Conservation (phyloP, 2,113 vertebrate genomes). For the Calypte anna region DNA sequence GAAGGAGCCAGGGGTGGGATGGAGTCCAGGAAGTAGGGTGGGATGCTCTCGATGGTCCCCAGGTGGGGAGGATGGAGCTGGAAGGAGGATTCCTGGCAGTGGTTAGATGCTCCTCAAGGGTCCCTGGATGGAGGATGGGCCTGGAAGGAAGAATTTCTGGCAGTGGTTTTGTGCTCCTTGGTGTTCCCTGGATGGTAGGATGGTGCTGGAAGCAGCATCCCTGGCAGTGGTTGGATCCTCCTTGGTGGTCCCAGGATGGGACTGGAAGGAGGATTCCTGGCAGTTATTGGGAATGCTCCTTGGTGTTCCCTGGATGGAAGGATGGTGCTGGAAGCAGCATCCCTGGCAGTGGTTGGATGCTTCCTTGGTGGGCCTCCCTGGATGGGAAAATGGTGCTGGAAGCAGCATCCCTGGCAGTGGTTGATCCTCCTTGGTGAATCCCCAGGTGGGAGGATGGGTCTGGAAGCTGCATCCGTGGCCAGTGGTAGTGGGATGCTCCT, state of each 20-base stretch:
- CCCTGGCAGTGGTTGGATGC: rapidly evolving
- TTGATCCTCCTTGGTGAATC: rapidly evolving
- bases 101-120: rapidly evolving
- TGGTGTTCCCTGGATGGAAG: neutral
- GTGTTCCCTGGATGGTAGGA: rapidly evolving
- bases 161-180: rapidly evolving
- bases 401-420: neutral
- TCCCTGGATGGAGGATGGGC: neutral
- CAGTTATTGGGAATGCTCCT: rapidly evolving
- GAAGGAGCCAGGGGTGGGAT: neutral
- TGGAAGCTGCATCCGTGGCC: neutral
- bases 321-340: neutral
- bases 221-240: rapidly evolving
- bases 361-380: neutral
- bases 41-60: neutral
- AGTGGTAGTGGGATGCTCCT: neutral
- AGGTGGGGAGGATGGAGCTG: neutral
- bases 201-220: neutral
- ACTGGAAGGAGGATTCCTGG: neutral
- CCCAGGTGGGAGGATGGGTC: neutral
- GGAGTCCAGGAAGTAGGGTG: neutral
- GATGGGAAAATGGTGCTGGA: neutral
- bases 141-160: neutral
- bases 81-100: neutral
- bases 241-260: neutral